Evolutionary conservation across 1,140 invertebrate species (phyloP).

Genomic region (Tribolium castaneum): DNA sequence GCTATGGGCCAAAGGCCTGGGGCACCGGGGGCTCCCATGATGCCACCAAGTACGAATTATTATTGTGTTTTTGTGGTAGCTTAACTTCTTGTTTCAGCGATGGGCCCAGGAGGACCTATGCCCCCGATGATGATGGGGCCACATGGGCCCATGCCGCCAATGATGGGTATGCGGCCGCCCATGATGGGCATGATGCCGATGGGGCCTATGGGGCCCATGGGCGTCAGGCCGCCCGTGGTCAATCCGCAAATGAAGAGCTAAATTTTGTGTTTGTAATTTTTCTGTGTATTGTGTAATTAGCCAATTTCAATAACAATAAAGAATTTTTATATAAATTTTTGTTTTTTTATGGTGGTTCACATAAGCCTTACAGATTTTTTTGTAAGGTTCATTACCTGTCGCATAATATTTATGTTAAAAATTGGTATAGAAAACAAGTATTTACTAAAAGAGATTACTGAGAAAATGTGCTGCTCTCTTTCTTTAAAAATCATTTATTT

Average conservation of each 20-base stretch:
- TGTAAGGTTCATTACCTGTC: no score
- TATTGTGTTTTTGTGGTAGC: neutral
- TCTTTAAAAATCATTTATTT: no score
- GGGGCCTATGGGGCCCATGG: conserved; percentile 80
- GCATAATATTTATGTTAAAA: no score
- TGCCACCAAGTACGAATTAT: conserved; percentile 68
- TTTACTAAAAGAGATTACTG: no score
- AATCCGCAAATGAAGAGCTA: conserved; percentile 71
- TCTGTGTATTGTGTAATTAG: neutral
- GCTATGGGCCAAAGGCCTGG: conserved; percentile 66
- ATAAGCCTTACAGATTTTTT: no score
- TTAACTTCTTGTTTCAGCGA: conserved; percentile 62
- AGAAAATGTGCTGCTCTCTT: no score
- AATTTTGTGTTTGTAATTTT: conserved; percentile 23
- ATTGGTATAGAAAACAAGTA: no score
- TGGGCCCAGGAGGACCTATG: conserved; percentile 75
- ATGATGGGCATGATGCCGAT: conserved; percentile 84
- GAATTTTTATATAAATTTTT: no score
- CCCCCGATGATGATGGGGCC: conserved; percentile 82
- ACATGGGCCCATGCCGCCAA: conserved; percentile 80
- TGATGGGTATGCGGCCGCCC: conserved; percentile 83
- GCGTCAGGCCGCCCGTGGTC: conserved; percentile 73
- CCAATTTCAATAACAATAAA: no score
- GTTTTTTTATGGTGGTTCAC: no score
- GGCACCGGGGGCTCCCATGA: conserved; percentile 73